Base-by-base conservation (phyloP, 2,888 invertebrate species). In the Portevinia maculata region DNA sequence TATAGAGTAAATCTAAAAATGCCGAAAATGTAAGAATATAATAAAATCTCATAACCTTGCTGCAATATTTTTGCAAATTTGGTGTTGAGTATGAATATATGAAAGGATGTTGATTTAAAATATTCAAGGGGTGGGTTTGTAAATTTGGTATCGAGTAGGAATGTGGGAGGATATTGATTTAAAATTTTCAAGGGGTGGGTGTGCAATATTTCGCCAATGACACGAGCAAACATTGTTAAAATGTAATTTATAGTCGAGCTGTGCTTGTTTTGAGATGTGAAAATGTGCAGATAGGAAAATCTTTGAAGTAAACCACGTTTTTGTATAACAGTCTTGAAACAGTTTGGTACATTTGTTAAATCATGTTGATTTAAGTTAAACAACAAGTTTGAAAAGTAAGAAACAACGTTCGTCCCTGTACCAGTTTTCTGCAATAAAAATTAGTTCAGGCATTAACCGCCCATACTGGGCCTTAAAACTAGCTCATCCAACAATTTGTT, bases 171-270 rank as follows among this genome's bases (percentile, higher is more conserved):
- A 15, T 37, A 13, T 8, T 8, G 55, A 37, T 39, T 34, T 8
- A 13, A 13, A 39, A 15, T 24, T 3, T 55, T 55, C 1, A 7
- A 1, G 15, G 28, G 3, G 24, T 24, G 24, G 24, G 24, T 24
- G 24, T 24, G 41, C n/a, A 19, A 17, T 41, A 59, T 30, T 41
- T 30, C 11, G 30, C 28, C 15, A 59, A 41, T 59, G 59, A 70
- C 37, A 50, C 28, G 21, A 39, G 30, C 41, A 41, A 55, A 55
- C 39, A 55, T 17, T 64, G 41, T 59, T 59, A 30, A 44, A 28
- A 19, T 21, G 37, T 28, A 41, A 32, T 50, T 52, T 41, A 34
- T 7, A 9, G 19, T 15, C 39, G 39, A 1, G 28, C 13, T 24
- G 24, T 1, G 19, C 1, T 34, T 11, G 17, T 17, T 28, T 24